These are phyloP conservation scores for Rhingia rostrata DNA, from an alignment of 2,888 invertebrate genomes.

Conservation along the genomic window DNA sequence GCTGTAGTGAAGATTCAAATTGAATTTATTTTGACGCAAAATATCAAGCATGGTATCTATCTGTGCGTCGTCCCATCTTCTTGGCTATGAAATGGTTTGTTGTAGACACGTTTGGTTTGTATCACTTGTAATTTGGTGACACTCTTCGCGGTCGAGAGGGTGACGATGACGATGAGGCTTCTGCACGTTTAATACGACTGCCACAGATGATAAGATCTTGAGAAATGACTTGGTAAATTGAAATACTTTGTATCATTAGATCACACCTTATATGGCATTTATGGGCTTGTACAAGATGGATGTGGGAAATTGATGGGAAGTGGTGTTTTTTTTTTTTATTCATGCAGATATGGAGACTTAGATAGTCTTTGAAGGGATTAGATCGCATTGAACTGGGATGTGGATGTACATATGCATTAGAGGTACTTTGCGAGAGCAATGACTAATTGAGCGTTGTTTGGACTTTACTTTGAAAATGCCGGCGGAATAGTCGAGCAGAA, in stretches of 20 bases:
- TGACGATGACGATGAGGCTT: not conserved
- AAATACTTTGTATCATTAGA: constrained; percentile 10
- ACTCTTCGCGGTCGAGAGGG: not conserved
- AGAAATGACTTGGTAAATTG: constrained; percentile 20
- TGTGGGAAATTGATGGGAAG: too few relatives aligned
- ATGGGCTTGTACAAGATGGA: too few relatives aligned
- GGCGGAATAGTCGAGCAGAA: too few relatives aligned
- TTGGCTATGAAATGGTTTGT: not conserved
- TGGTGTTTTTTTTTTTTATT: too few relatives aligned
- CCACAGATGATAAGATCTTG: constrained; percentile 36
- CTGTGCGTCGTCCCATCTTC: not conserved
- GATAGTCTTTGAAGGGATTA: too few relatives aligned
- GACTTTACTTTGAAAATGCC: too few relatives aligned
- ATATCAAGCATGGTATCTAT: constrained; percentile 9
- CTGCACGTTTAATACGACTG: constrained; percentile 22
- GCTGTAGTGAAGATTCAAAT: constrained; percentile 14
- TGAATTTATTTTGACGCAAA: constrained; percentile 16
- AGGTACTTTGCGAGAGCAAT: too few relatives aligned
- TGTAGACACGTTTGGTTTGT: not conserved
- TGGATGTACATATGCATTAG: too few relatives aligned
- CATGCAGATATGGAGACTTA: too few relatives aligned
- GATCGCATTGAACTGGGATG: too few relatives aligned
- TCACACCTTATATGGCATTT: too few relatives aligned
- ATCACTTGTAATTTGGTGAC: constrained; percentile 12
- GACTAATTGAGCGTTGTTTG: too few relatives aligned